Base-by-base conservation (phyloP, 1,140 invertebrate species). In the Temnothorax longispinosus region DNA sequence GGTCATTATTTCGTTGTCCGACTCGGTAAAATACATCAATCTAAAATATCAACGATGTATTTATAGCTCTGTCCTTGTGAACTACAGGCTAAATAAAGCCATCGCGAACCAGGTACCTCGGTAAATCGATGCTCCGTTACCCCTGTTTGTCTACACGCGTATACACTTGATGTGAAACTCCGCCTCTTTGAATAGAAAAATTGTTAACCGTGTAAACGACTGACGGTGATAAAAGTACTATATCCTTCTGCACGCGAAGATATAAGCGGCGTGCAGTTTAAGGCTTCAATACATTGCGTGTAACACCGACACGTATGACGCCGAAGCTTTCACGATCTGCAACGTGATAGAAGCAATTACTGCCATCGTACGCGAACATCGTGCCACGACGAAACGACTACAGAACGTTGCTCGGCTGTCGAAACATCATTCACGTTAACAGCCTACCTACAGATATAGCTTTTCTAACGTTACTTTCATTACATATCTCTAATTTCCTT, bases 201-300 rank as follows among this genome's bases (percentile, higher is more conserved):
- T 84, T 74, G 69, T 72, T 75, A 84, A 84, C 50, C 54, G 13
- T 44, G 27, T 62, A 60, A 60, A 75, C 64, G 21, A 50, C 27
- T 75, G 69, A 18, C 52, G 41, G 54, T 27, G 58, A 27, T 58
- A 82, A 72, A 82, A 72, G 67, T 50, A 77, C 47, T 41, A 64
- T 65, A 85, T 77, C 75, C 58, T 52, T 80, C 3, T 64, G 38
- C 77, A 71, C 50, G 50, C 58, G 11, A 67, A 38, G 11, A 21
- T 54, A 64, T 65, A 44, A 85, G 18, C 18, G 35, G 35, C 58
- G 38, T n/a, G n/a, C 15, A 41, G 35, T 44, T 47, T 11, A 32
- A 44, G 21, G 10, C 47, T 85, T 89, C n/a, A 89, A 50, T 80
- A 89, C 82, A 89, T 86, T 1, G 88, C 82, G n/a, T 74, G 58